Evolutionary conservation across 2,797 vertebrate genomes (phyloP), one percentile per base, ranked within the genome.

Genomic region (Anas bernieri): DNA sequence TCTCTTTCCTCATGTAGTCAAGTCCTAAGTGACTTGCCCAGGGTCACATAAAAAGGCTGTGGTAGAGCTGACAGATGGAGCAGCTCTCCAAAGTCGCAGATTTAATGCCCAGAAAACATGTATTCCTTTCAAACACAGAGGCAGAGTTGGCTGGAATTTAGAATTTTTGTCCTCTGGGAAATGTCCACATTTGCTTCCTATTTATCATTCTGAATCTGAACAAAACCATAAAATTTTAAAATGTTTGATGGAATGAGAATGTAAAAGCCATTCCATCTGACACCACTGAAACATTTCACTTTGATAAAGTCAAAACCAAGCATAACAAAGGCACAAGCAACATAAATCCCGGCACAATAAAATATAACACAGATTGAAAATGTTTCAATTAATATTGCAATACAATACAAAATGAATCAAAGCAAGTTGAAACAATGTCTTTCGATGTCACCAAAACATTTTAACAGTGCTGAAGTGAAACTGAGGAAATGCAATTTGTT

Each of bases 231-330:
- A 79, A 64, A 88, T 86, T 84, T 92, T 67, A 54, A 90, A 88
- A 50, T 41, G 12, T 68, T 88, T 91, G 54, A 45, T 75, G 41
- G 50, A 81, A 43, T 2, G 64, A 55, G 46, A 86, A 89, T 66
- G 33, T n/a, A 79, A 86, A 93, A 90, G 18, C 15, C 22, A 7
- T 83, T 93, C 54, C 30, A 31, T 50, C 33, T 90, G 80, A 79
- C 59, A 85, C 16, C 16, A 39, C 18, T 48, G 67, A 80, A 94
- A 68, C 33, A 50, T 68, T 88, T 93, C 80, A 70, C 41, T 86
- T 92, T 66, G 75, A 52, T 90, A 92, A 85, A 46, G 81, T 85
- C 67, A 70, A 95, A 94, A 83, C 33, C 12, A 46, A 92, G 63
- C 58, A 54, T 28, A 88, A 48, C 56, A 83, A 72, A 83, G 43